Base-by-base conservation (phyloP, 2,113 vertebrate species). In the Mustela nigripes region DNA sequence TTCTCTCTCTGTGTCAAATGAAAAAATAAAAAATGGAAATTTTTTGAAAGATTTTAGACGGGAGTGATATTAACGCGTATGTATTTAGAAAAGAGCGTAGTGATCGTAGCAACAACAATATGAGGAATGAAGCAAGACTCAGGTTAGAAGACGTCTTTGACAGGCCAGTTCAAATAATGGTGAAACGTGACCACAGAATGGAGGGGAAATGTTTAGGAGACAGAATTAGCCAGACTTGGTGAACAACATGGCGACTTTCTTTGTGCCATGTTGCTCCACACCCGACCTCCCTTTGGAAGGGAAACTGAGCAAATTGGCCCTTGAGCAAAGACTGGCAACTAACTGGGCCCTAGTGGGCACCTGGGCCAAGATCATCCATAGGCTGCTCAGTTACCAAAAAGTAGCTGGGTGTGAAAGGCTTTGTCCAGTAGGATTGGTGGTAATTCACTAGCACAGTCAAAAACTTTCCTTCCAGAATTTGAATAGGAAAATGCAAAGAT, bases 401-500 rank as follows among this genome's bases (percentile, higher is more conserved):
- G 33, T 39, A 78, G 45, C 42, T 69, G 11, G 14, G 2, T 11
- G 24, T 58, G 21, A 67, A 92, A 63, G 85, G 4, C 11, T 95
- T 39, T 69, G 26, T 60, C 45, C 28, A 85, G 26, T 42, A 85
- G 31, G 71, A 63, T 33, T 71, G 33, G 36, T 42, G 42, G 19
- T 76, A 80, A 31, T 48, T 80, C 5, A 53, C 4, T n/a, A 33
- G 18, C 39, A 71, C 19, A 22, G 31, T 89, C n/a, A 36, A 28
- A 76, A 18, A 42, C 0, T 5, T 87, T 39, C 48, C n/a, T 26
- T 87, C 39, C 36, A 42, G 71, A 67, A 80, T 89, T 39, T 74
- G 36, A 88, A n/a, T 28, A 67, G 79, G 22, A 81, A 97, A 88
- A 85, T 80, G 81, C 42, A 93, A 96, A 94, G 89, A 69, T 42